phyloP scores from a whole-genome alignment of 2,113 vertebrate species.

The Hiodon tergisus region DNA sequence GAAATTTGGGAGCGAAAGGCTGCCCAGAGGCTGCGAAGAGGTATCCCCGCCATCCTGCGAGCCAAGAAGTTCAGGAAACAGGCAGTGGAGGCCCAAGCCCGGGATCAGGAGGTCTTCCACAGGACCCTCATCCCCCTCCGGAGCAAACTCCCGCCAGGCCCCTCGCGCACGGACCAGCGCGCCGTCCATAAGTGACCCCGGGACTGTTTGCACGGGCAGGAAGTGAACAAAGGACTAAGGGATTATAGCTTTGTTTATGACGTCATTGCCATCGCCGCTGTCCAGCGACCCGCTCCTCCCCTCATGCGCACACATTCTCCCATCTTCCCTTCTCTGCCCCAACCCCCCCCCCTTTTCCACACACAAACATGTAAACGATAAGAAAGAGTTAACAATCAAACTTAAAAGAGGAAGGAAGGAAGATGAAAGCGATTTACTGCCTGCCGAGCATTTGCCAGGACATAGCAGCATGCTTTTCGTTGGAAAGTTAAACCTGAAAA shows the following conservation, averaged over 20 bases:
- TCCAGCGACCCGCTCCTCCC: slow-evolving; percentile 37
- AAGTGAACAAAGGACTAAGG: slow-evolving; percentile 48
- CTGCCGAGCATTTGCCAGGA: slow-evolving; percentile 47
- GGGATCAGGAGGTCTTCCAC: slow-evolving; percentile 69
- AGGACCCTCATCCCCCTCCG: slow-evolving; percentile 78
- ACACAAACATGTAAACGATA: slow-evolving; percentile 57
- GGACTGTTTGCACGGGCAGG: slow-evolving; percentile 43
- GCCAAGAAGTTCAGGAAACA: slow-evolving; percentile 74
- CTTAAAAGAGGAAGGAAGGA: slow-evolving; percentile 16
- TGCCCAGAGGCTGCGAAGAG: slow-evolving; percentile 79
- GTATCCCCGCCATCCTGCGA: slow-evolving; percentile 73
- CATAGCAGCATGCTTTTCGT: slow-evolving; percentile 24
- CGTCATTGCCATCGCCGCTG: slow-evolving; percentile 44
- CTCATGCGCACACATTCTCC: slow-evolving; percentile 20
- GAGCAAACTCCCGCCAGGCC: slow-evolving; percentile 69
- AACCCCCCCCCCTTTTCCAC: neutral
- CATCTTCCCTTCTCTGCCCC: neutral
- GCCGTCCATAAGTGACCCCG: slow-evolving; percentile 59
- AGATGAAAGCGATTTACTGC: slow-evolving; percentile 55
- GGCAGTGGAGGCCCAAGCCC: slow-evolving; percentile 71
- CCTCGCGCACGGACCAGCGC: slow-evolving; percentile 62
- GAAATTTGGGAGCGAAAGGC: slow-evolving; percentile 82
- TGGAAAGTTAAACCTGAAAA: slow-evolving; percentile 21
- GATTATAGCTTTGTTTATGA: slow-evolving; percentile 47
- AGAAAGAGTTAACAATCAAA: slow-evolving; percentile 33